Percentiles rank a stretch among this genome's conserved stretches.
These are phyloP conservation scores for Pipistrellus pygmaeus DNA, from an alignment of 2,797 vertebrate genomes.

Conservation along the genomic window DNA sequence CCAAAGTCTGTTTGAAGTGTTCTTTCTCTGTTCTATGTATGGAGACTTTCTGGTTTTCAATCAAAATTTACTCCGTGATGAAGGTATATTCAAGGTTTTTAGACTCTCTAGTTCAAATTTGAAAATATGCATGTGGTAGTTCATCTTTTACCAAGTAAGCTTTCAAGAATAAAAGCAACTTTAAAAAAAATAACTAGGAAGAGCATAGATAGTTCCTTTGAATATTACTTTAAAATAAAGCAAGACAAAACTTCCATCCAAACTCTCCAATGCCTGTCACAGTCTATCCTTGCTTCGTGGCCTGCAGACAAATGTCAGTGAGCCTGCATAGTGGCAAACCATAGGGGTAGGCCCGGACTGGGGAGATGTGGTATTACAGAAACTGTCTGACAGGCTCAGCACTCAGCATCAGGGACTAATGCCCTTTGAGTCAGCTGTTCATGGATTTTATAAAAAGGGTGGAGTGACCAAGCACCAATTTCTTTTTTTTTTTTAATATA, in stretches of 20 bases:
- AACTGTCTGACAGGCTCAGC: conserved; percentile 4
- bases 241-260: conserved; percentile 1
- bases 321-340: not conserved
- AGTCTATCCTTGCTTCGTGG: not conserved
- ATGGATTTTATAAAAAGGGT: not conserved
- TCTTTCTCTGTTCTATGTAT: conserved; percentile 73
- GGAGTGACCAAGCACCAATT: not conserved
- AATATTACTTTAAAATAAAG: conserved; percentile 31
- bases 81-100: conserved; percentile 70
- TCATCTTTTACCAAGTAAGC: not conserved
- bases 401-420: not conserved
- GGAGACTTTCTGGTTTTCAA: conserved; percentile 74
- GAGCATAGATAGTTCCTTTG: not conserved
- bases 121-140: conserved; percentile 12
- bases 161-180: conserved; percentile 53
- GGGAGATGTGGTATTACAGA: not conserved
- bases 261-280: not conserved
- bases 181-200: not conserved
- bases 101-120: conserved; percentile 11
- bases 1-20: conserved; percentile 81
- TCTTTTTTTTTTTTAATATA: not conserved
- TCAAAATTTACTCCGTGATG: conserved; percentile 72
- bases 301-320: not conserved
- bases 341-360: not conserved
- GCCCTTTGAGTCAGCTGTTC: not conserved